These are phyloP conservation scores for Camptogramma bilineatum DNA, from an alignment of 2,888 invertebrate species.

Conservation along the genomic window DNA sequence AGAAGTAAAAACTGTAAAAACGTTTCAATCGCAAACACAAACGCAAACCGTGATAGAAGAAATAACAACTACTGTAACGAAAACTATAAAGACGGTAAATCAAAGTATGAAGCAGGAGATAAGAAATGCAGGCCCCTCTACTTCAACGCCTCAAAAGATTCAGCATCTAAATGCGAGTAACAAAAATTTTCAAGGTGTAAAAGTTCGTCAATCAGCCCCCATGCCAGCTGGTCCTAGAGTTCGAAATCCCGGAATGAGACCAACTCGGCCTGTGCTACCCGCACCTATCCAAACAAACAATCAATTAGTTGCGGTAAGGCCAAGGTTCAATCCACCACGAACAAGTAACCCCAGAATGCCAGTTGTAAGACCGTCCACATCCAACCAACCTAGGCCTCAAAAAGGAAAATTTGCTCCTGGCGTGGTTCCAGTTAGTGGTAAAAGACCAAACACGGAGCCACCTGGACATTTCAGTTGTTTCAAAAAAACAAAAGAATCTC, in stretches of 20 bases:
- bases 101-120: conserved; percentile 72
- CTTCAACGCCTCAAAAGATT: conserved; percentile 52
- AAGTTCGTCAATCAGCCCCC: conserved; percentile 62
- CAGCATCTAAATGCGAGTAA: conserved; percentile 51
- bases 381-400: conserved; percentile 49
- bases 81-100: conserved; percentile 78
- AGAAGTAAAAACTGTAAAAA: conserved; percentile 72
- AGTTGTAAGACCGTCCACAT: conserved; percentile 47
- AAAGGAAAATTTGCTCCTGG: conserved; percentile 66
- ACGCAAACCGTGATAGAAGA: conserved; percentile 78
- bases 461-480: conserved; percentile 72
- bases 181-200: conserved; percentile 61
- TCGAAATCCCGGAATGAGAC: conserved; percentile 50
- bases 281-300: conserved; percentile 53
- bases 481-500: conserved; percentile 75
- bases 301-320: conserved; percentile 60
- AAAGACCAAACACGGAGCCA: conserved; percentile 61
- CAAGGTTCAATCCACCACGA: conserved; percentile 52
- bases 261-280: conserved; percentile 41
- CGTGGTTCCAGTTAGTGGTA: conserved; percentile 52
- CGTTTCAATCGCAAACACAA: conserved; percentile 73
- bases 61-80: conserved; percentile 80
- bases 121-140: conserved; percentile 57
- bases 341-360: conserved; percentile 55
- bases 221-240: conserved; percentile 30